Conservation (phyloP, 2,888 invertebrate species). For the Epinotia ramella region DNA sequence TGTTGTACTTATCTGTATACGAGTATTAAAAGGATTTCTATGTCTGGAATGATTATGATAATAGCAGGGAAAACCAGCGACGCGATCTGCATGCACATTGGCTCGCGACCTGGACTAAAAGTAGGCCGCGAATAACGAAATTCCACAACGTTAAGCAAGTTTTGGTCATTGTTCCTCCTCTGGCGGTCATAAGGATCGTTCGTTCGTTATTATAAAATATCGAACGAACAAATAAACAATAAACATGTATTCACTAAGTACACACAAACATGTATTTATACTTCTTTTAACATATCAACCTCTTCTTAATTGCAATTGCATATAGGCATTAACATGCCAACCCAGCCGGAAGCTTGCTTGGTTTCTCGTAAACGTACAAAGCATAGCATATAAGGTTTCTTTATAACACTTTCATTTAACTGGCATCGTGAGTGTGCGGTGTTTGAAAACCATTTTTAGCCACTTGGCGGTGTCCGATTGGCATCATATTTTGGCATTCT, state of each 20-base stretch:
- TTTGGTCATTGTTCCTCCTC: slow-evolving; percentile 9
- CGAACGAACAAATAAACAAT: neutral
- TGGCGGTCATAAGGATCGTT: neutral
- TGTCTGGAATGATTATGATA: slow-evolving; percentile 24
- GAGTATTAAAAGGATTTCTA: slow-evolving; percentile 8
- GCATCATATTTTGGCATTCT: too few species aligned
- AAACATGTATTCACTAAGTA: neutral
- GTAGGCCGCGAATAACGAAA: slow-evolving; percentile 44
- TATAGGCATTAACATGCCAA: neutral
- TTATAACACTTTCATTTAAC: too few species aligned
- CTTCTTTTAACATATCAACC: neutral
- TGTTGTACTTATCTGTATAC: neutral
- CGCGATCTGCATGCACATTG: slow-evolving; percentile 39
- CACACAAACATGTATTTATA: too few species aligned
- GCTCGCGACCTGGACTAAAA: slow-evolving; percentile 43
- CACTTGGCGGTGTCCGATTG: too few species aligned
- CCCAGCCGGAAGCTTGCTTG: neutral
- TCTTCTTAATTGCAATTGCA: neutral
- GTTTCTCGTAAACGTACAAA: neutral
- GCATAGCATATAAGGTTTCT: neutral
- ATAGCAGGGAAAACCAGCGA: slow-evolving; percentile 26
- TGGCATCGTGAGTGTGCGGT: too few species aligned
- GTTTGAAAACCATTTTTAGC: too few species aligned
- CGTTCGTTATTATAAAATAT: neutral
- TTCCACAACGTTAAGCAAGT: slow-evolving; percentile 43